Evolutionary conservation across 2,113 vertebrate species (phyloP).

Genomic region (Larimichthys crocea): DNA sequence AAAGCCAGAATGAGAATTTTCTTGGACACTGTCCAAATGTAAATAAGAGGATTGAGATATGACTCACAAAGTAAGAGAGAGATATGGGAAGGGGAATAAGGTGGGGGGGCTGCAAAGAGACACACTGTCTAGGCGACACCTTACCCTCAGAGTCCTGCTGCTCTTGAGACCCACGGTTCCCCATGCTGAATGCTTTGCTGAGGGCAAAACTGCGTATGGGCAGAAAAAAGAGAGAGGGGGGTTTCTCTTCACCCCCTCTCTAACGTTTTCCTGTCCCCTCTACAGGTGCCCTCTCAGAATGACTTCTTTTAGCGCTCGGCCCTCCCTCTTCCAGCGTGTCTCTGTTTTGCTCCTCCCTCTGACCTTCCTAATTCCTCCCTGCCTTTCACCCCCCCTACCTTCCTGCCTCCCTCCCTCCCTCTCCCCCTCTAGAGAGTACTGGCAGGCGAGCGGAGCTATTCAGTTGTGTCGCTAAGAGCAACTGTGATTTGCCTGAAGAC

Average conservation of each 20-base stretch:
- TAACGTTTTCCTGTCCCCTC: constrained; percentile 63
- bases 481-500: constrained; percentile 17
- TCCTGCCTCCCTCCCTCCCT: background rate
- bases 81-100: background rate
- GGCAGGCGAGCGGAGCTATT: constrained; percentile 15
- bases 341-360: constrained; percentile 65
- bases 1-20: constrained; percentile 50
- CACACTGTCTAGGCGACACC: constrained; percentile 48
- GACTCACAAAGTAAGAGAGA: constrained; percentile 29
- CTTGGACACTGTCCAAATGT: constrained; percentile 46
- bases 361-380: constrained; percentile 68
- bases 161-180: constrained; percentile 79
- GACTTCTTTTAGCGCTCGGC: constrained; percentile 56
- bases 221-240: constrained; percentile 35
- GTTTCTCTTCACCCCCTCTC: constrained; percentile 64
- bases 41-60: constrained; percentile 59
- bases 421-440: background rate
- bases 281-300: constrained; percentile 73
- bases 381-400: constrained; percentile 34
- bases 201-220: constrained; percentile 13
- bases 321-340: constrained; percentile 64
- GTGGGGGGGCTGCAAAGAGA: constrained; percentile 26
- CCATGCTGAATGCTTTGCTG: constrained; percentile 72
- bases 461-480: constrained; percentile 5
- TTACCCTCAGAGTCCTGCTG: constrained; percentile 78